phyloP scores from a whole-genome alignment of 2,888 invertebrate species.

The Lepidocyrtoides sp. region DNA sequence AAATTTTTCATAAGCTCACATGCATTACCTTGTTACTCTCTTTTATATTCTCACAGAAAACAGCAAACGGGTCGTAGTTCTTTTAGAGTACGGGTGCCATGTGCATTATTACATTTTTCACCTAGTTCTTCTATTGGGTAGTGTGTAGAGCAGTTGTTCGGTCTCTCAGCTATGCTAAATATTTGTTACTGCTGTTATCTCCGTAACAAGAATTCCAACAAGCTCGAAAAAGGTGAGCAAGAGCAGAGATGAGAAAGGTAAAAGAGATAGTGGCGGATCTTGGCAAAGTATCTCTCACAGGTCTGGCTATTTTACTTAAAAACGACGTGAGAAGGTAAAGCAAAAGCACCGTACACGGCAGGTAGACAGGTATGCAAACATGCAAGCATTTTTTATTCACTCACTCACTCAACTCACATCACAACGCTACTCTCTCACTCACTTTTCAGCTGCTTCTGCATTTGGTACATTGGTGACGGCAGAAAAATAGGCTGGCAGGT shows the following conservation, averaged over 20 bases:
- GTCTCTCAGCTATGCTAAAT: not conserved
- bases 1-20: slow-evolving; percentile 55
- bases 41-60: slow-evolving; percentile 17
- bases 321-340: slow-evolving; percentile 22
- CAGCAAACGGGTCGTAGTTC: not conserved
- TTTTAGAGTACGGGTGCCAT: not conserved
- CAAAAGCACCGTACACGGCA: not conserved
- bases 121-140: not conserved
- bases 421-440: not conserved
- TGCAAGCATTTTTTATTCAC: slow-evolving; percentile 46
- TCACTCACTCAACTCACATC: not conserved
- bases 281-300: not conserved
- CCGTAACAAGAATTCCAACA: not conserved
- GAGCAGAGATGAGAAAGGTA: not conserved
- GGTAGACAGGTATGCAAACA: no score
- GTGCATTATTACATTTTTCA: slow-evolving; percentile 38
- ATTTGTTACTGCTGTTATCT: not conserved
- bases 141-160: not conserved
- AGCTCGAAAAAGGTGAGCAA: slow-evolving; percentile 7
- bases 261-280: slow-evolving; percentile 33
- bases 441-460: not conserved
- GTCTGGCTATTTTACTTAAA: slow-evolving; percentile 50
- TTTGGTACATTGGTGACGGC: not conserved
- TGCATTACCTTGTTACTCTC: slow-evolving; percentile 5
- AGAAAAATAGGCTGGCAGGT: slow-evolving; percentile 23